phyloP scores from a whole-genome alignment of 2,113 vertebrate species.

The Peromyscus maniculatus region DNA sequence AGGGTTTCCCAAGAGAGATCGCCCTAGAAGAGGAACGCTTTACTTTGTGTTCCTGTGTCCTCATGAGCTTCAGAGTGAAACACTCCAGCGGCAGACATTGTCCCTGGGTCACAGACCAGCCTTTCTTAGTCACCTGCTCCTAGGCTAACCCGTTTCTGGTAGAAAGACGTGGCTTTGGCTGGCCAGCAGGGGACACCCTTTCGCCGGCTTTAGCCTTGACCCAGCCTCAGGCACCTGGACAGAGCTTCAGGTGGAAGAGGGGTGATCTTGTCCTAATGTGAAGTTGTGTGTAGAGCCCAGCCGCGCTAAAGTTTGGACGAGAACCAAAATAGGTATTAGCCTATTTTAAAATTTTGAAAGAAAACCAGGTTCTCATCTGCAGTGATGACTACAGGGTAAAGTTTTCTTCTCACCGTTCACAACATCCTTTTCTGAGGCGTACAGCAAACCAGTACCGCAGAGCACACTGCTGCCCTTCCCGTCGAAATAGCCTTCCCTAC shows the following conservation, averaged over 20 bases:
- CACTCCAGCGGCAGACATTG: neutral
- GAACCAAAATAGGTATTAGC: neutral
- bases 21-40: slow-evolving; percentile 36
- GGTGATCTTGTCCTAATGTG: neutral
- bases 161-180: slow-evolving; percentile 11
- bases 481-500: neutral
- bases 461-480: neutral
- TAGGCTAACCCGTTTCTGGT: neutral
- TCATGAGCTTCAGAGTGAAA: neutral
- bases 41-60: slow-evolving; percentile 10
- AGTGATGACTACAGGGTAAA: neutral
- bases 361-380: slow-evolving; percentile 21
- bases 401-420: slow-evolving; percentile 20
- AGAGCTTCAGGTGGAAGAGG: neutral
- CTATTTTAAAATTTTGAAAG: neutral
- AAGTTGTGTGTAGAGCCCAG: neutral
- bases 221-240: neutral
- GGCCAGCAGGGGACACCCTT: slow-evolving; percentile 73
- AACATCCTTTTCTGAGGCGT: neutral
- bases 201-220: slow-evolving; percentile 34
- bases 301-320: neutral
- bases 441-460: neutral
- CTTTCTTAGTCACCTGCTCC: neutral
- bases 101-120: neutral
- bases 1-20: neutral